Evolutionary conservation across 2,113 vertebrate genomes (phyloP).

Genomic region (Dipodomys spectabilis): DNA sequence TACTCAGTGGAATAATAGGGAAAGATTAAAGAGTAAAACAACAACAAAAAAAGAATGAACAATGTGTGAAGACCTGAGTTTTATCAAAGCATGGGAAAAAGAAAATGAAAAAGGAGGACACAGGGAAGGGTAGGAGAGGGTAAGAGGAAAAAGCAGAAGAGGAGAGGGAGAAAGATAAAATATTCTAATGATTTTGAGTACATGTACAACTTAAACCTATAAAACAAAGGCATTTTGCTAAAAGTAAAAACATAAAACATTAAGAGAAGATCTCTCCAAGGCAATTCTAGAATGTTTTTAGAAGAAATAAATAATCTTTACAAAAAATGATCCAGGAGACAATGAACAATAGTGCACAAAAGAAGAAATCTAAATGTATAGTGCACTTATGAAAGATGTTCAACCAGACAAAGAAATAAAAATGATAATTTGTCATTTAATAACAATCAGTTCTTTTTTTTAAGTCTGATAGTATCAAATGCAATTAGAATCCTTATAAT

Average conservation of each 20-base stretch:
- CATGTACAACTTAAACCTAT: no score
- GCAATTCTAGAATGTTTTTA: no score
- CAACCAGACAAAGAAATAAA: background rate
- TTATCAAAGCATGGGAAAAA: no score
- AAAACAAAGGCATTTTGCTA: no score
- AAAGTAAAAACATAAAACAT: no score
- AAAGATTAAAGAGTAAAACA: background rate
- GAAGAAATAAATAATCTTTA: no score
- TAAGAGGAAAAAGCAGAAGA: no score
- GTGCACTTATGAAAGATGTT: background rate
- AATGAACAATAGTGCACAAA: background rate
- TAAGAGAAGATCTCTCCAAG: no score
- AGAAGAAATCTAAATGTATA: background rate
- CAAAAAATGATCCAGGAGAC: background rate
- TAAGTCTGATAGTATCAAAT: constrained; percentile 16
- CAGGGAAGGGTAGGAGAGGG: no score
- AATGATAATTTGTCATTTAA: background rate
- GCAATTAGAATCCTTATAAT: background rate
- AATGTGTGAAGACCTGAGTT: background rate
- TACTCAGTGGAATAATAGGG: background rate
- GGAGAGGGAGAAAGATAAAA: no score
- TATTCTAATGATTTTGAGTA: no score
- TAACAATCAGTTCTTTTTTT: background rate
- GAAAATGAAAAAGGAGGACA: no score
- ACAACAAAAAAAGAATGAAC: background rate